A percentile compares a stretch with the other conserved stretches of the same genome.
Conservation (phyloP, 1,140 invertebrate species). For the Drosophila baimaii region DNA sequence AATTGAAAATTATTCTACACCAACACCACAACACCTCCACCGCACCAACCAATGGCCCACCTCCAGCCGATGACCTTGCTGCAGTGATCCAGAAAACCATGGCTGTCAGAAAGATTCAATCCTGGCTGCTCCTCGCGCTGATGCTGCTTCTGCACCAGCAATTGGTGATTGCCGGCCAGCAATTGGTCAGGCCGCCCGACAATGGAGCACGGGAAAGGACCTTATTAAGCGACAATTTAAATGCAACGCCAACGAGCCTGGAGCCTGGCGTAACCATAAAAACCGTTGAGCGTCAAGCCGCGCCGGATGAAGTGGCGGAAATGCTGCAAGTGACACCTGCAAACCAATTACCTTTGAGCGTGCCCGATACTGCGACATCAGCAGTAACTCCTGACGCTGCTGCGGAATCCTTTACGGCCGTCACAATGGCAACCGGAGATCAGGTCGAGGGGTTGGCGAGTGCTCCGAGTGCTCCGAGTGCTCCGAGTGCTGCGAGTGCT, state of each 20-base stretch:
- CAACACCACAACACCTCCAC: not conserved
- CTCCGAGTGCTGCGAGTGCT: too few relatives aligned
- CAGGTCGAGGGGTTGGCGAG: constrained; percentile 1
- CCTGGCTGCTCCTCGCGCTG: constrained; percentile 13
- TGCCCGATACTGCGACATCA: not conserved
- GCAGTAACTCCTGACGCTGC: not conserved
- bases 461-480: too few relatives aligned
- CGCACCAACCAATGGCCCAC: too few relatives aligned
- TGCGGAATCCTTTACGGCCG: constrained; percentile 2
- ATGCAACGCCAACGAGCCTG: constrained; percentile 20
- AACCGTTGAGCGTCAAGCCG: constrained; percentile 11
- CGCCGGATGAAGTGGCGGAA: not conserved
- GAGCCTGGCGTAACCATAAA: constrained; percentile 23
- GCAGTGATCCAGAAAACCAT: constrained; percentile 22
- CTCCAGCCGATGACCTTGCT: constrained; percentile 13
- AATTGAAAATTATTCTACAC: constrained; percentile 66
- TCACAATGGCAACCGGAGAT: constrained; percentile 17
- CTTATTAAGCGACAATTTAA: constrained; percentile 60
- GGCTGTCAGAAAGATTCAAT: constrained; percentile 8
- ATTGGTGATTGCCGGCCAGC: constrained; percentile 23
- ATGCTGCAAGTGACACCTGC: constrained; percentile 40
- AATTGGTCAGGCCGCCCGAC: constrained; percentile 45
- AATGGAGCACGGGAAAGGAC: constrained; percentile 8
- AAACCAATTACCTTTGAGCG: constrained; percentile 36
- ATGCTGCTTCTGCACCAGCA: constrained; percentile 25